A percentile compares a stretch with the other conserved stretches of the same genome.
These are phyloP conservation scores for Epistrophella euchroma DNA, from an alignment of 2,888 invertebrate genomes.

Conservation along the genomic window DNA sequence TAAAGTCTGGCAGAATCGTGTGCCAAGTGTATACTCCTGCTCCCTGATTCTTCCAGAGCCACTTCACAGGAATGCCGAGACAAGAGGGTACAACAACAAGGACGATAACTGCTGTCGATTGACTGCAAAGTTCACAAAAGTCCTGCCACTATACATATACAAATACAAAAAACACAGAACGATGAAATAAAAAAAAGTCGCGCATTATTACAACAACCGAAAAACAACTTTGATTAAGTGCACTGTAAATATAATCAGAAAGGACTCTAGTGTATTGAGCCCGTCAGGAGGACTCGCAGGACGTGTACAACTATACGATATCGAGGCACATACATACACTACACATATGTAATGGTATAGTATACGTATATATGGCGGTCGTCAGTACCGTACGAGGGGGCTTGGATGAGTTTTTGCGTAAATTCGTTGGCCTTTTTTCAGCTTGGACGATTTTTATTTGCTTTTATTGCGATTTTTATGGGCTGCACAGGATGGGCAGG, in stretches of 20 bases:
- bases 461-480: conserved; percentile 74
- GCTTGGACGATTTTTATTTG: conserved; percentile 72
- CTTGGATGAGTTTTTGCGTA: conserved; percentile 62
- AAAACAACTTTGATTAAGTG: conserved; percentile 76
- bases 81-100: conserved; percentile 44
- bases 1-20: conserved; percentile 53
- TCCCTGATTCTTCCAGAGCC: conserved; percentile 38
- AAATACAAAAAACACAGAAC: conserved; percentile 16
- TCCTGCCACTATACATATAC: conserved; percentile 36
- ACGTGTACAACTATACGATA: conserved; percentile 28
- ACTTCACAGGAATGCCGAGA: conserved; percentile 50
- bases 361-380: not conserved
- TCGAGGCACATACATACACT: conserved; percentile 38
- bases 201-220: conserved; percentile 76
- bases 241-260: conserved; percentile 75
- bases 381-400: conserved; percentile 14
- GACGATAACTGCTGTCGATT: conserved; percentile 69
- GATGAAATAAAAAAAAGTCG: conserved; percentile 58
- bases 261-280: conserved; percentile 54
- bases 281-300: conserved; percentile 48
- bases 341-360: not conserved
- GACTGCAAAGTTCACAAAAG: conserved; percentile 67
- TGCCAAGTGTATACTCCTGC: conserved; percentile 55
- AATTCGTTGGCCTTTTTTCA: conserved; percentile 44
- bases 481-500: conserved; percentile 46